Conservation (phyloP, 2,113 vertebrate species). For the Stegostoma tigrinum region DNA sequence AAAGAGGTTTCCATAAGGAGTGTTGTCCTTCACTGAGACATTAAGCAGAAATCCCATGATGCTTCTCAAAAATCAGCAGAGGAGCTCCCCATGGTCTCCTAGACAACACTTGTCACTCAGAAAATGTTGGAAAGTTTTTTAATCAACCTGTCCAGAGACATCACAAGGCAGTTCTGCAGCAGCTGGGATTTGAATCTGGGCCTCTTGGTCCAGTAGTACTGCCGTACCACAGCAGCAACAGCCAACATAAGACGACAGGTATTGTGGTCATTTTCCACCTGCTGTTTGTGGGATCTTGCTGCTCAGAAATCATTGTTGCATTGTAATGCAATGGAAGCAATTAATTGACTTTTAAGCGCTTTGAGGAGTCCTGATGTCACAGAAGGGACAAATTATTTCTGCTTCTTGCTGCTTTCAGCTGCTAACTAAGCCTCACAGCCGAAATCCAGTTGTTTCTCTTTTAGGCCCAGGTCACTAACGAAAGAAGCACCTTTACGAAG, state of each 20-base stretch:
- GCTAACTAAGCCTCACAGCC: background rate
- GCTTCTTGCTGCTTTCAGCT: background rate
- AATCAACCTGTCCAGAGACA: no score
- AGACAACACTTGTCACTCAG: background rate
- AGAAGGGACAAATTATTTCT: background rate
- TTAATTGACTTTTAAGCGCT: background rate
- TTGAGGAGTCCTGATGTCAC: background rate
- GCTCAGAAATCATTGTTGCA: no score
- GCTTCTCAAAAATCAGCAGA: background rate
- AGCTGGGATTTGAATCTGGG: no score
- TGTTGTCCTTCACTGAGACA: background rate
- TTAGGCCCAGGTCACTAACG: background rate
- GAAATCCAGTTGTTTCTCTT: background rate
- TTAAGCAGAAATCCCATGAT: background rate
- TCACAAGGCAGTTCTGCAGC: no score
- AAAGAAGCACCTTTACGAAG: background rate
- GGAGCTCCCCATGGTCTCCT: background rate
- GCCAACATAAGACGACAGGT: background rate
- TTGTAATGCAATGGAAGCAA: background rate
- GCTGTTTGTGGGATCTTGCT: background rate
- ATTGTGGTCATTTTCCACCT: background rate
- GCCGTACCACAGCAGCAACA: no score
- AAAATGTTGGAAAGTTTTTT: no score
- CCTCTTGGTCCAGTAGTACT: no score
- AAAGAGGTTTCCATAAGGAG: background rate